Evolutionary conservation across 2,797 vertebrate genomes (phyloP).

Genomic region (Enteromius fasciolatus): DNA sequence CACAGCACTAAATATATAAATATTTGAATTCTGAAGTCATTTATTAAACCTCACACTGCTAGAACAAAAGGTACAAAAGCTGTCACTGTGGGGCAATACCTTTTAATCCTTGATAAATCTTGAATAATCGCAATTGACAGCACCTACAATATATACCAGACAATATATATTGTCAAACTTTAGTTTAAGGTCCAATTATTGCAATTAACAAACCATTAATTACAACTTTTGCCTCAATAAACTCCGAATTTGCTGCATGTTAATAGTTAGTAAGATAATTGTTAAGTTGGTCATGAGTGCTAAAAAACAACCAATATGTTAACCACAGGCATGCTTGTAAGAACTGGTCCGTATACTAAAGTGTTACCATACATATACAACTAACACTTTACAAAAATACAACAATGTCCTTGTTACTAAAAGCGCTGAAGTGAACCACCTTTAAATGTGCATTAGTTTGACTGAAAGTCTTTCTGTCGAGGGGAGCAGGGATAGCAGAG

Average conservation of each 20-base stretch:
- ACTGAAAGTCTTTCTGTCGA: constrained; percentile 36
- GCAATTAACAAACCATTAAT: not conserved
- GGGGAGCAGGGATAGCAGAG: constrained; percentile 51
- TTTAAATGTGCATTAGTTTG: not conserved
- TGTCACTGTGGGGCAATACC: no score
- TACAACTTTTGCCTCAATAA: not conserved
- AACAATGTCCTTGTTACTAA: not conserved
- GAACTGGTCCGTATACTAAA: not conserved
- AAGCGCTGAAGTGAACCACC: not conserved
- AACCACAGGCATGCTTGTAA: not conserved
- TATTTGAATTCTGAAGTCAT: no score
- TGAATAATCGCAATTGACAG: no score
- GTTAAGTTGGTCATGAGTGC: not conserved
- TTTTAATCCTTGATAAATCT: no score
- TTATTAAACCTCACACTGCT: no score
- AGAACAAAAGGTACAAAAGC: no score
- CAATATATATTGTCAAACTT: not conserved
- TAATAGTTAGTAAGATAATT: not conserved
- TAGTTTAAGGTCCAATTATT: not conserved
- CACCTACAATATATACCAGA: no score
- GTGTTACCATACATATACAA: not conserved
- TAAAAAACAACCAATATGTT: not conserved
- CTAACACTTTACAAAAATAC: not conserved
- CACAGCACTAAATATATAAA: no score
- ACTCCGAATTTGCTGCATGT: not conserved